phyloP scores from a whole-genome alignment of 1,140 invertebrate species.

The Brevipalpus yothersi region DNA sequence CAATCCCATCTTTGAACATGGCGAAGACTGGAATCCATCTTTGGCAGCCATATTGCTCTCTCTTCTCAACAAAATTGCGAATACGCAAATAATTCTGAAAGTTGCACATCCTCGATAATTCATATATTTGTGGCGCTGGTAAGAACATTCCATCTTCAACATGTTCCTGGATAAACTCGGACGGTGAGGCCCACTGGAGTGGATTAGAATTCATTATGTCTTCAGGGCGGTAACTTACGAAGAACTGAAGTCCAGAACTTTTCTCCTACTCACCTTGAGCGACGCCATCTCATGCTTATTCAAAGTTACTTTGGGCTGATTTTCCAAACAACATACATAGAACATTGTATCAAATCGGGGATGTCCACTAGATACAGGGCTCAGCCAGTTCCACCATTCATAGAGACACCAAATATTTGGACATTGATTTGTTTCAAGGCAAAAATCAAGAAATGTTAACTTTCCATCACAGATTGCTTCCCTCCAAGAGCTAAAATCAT shows the following conservation, averaged over 20 bases:
- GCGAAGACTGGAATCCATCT: constrained; percentile 21
- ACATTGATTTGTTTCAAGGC: constrained; percentile 36
- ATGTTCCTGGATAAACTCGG: constrained; percentile 17
- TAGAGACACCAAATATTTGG: constrained; percentile 54
- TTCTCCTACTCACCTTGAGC: constrained; percentile 26
- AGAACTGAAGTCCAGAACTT: neutral
- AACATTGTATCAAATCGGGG: constrained; percentile 47
- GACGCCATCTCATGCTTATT: constrained; percentile 39
- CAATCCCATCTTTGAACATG: constrained; percentile 18
- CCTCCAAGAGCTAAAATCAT: constrained; percentile 37
- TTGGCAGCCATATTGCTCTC: constrained; percentile 16
- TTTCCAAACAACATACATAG: constrained; percentile 35
- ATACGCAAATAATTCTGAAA: constrained; percentile 13
- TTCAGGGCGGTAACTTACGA: neutral
- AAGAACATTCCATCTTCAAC: constrained; percentile 14
- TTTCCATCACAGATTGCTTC: constrained; percentile 38
- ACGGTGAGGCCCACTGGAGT: constrained; percentile 20
- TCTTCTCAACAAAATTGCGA: constrained; percentile 16
- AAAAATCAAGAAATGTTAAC: constrained; percentile 41
- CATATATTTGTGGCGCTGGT: constrained; percentile 26
- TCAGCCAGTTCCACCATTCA: constrained; percentile 66
- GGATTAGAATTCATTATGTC: neutral
- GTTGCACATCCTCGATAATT: constrained; percentile 14
- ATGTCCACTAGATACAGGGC: constrained; percentile 28
- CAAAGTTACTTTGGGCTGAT: constrained; percentile 26